A percentile compares a stretch with the other conserved stretches of the same genome.
phyloP scores from a whole-genome alignment of 2,113 vertebrate genomes.

The Tyto alba region DNA sequence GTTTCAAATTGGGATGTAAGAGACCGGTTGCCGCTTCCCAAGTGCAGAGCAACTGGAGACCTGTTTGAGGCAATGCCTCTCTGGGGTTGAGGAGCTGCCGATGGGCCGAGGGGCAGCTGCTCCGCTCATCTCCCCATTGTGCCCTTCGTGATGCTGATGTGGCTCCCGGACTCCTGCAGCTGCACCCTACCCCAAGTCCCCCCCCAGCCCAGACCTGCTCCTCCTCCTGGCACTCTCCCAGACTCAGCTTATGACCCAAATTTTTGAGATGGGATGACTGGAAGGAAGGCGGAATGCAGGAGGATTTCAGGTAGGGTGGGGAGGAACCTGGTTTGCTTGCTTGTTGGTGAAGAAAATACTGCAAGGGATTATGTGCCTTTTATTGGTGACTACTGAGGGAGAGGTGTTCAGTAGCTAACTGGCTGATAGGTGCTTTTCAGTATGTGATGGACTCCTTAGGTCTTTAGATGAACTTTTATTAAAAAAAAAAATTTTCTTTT shows the following conservation, averaged over 20 bases:
- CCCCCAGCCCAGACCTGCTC: not conserved
- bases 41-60: not conserved
- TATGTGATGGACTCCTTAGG: not conserved
- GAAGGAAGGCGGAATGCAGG: not conserved
- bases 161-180: not conserved
- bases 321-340: not conserved
- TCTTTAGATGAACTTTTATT: not conserved
- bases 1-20: not conserved
- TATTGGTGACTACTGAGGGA: not conserved
- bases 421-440: not conserved
- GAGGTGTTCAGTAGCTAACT: not conserved
- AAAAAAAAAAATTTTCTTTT: not conserved
- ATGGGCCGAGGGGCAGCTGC: not conserved
- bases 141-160: fast-evolving
- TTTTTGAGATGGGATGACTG: not conserved
- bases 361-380: not conserved
- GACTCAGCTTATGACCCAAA: not conserved
- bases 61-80: not conserved
- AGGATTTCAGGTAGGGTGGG: not conserved
- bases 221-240: not conserved
- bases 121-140: not conserved
- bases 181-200: fast-evolving
- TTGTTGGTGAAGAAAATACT: not conserved
- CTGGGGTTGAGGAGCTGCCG: fast-evolving
- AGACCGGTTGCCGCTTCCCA: not conserved